Evolutionary conservation across 2,888 invertebrate genomes (phyloP), one percentile per base, ranked within the genome.

Genomic region (Nomada fabriciana): DNA sequence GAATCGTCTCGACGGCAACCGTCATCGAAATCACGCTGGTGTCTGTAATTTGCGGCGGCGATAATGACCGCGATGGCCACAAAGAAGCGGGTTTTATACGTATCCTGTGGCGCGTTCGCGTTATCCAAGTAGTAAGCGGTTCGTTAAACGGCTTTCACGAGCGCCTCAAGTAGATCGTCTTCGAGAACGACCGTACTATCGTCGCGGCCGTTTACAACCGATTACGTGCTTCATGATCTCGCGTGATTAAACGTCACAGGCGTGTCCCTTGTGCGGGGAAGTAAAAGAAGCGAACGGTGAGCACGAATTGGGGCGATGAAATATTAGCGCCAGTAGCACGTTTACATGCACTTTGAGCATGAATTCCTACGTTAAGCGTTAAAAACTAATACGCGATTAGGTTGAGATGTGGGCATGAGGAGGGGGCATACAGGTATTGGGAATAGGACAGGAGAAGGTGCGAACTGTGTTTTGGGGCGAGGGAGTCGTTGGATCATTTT

Each of bases 101-200:
- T 55, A 76, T 65, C 47, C 42, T 13, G 25, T 42, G 59, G 53
- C 61, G 15, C 60, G 72, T 65, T 75, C 73, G 63, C 74, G 57
- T 73, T 80, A 82, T 76, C 70, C 47, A 68, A 25, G 13, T 52
- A 59, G 52, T 84, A 79, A 85, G 25, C 71, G 75, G 71, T 61
- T 77, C 84, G 71, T 84, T 84, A 80, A 85, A 77, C 73, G 77
- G 70, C 60, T 63, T 76, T 84, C 60, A 76, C 47, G 72, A 69
- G 20, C 68, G 50, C 61, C 69, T 42, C 29, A 36, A 61, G 67
- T 43, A 57, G 81, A 81, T 77, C 59, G 59, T 68, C 63, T 57
- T 29, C 42, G 63, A 63, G 68, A 72, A 68, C 47, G 50, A 70
- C 29, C 43, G 43, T 42, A 20, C 29, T 43, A 29, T 53, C 73